Evolutionary conservation across 2,797 vertebrate species (phyloP), one percentile per base, ranked within the genome.

Genomic region (Neosilurus hyrtlii): DNA sequence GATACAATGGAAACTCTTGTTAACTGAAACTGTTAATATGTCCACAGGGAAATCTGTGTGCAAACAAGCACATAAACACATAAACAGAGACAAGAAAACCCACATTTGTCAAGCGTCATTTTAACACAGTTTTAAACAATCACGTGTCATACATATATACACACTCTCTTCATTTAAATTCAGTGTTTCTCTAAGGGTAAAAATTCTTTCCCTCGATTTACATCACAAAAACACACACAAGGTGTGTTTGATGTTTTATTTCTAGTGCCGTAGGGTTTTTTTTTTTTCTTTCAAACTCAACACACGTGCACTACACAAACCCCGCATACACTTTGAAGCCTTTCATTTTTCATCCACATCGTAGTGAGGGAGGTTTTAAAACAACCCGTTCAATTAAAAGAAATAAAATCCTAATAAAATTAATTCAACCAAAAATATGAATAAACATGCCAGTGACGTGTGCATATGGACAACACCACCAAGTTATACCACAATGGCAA

Each of bases 1-100:
- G 70, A 24, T 57, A 74, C 61, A 84, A 22, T 49, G 20, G 77
- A 80, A 71, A 80, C 43, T 57, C 51, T 79, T 49, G 68, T 67
- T 75, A 80, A 65, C 16, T 80, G 70, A 80, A 49, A 79, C 30
- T 8, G 66, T 67, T 79, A 59, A 77, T 61, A 35, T 70, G 82
- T 83, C 54, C 30, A 30, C 24, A 18, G 57, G 24, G 67, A 73
- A 30, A 73, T 74, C 26, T 52, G n/a, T 18, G 73, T 43, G 26
- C 59, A 73, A 80, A 75, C 68, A 84, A 63, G 57, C 75, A 86
- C 52, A 73, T 71, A 84, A 73, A 88, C 83, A 90, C 90, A 88
- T 86, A 89, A 74, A 63, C 26, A 72, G 71, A 70, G 77, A 83
- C 49, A 51, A 12, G 61, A 65, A 79, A 79, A 65, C 43, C 79